These are phyloP conservation scores for Elmis aenea DNA, from an alignment of 2,888 invertebrate genomes.

Conservation along the genomic window DNA sequence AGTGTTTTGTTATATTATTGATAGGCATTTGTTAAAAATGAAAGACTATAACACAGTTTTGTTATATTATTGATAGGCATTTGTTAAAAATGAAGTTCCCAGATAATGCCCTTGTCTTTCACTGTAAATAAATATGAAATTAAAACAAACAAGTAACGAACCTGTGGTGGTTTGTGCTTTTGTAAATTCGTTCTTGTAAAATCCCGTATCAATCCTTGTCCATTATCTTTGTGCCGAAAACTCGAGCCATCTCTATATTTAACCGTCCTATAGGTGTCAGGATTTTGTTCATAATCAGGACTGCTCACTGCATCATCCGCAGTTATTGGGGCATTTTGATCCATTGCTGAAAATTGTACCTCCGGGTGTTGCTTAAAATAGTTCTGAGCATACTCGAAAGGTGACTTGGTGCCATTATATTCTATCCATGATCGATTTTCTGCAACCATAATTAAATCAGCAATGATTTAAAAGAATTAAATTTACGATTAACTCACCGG, in stretches of 20 bases:
- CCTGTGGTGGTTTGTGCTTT: neutral
- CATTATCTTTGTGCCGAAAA: slow-evolving; percentile 39
- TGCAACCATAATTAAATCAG: slow-evolving; percentile 18
- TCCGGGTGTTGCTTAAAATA: slow-evolving; percentile 38
- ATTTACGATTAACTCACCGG: slow-evolving; percentile 48
- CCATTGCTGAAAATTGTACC: slow-evolving; percentile 12
- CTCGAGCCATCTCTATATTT: slow-evolving; percentile 28
- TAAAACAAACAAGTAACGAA: neutral
- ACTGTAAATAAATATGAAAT: slow-evolving; percentile 3
- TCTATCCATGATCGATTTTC: slow-evolving; percentile 34
- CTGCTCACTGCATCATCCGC: neutral
- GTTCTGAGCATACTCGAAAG: slow-evolving; percentile 36
- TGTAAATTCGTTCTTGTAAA: slow-evolving; percentile 8
- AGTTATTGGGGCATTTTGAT: slow-evolving; percentile 4
- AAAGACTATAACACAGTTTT: too few species aligned
- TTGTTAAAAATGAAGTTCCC: too few species aligned
- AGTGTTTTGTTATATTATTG: too few species aligned
- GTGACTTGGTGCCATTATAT: slow-evolving; percentile 36
- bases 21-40: too few species aligned
- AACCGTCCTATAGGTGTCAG: slow-evolving; percentile 11
- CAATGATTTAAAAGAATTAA: neutral
- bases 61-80: too few species aligned
- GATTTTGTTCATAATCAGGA: slow-evolving; percentile 11
- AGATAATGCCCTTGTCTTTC: too few species aligned
- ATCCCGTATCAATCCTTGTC: slow-evolving; percentile 14